Percentiles rank a stretch among this genome's conserved stretches.
These are phyloP conservation scores for Leptinotarsa undecemlineata DNA, from an alignment of 1,140 invertebrate species.

Conservation along the genomic window DNA sequence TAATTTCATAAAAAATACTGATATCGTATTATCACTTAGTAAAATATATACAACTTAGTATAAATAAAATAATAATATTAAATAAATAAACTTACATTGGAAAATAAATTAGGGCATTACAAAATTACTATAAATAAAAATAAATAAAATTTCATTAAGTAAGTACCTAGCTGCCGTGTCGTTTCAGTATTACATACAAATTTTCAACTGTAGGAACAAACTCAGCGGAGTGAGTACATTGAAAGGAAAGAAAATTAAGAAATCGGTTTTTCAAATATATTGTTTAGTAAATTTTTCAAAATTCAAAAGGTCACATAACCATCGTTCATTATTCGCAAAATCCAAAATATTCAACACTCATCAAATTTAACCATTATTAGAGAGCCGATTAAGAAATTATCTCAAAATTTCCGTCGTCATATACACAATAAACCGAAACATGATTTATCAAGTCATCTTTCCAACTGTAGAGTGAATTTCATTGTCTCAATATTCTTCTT, in stretches of 20 bases:
- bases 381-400: neutral
- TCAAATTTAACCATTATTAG: neutral
- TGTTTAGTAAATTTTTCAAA: neutral
- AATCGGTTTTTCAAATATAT: neutral
- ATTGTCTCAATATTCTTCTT: too few species aligned
- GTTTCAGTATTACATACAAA: slow-evolving; percentile 3
- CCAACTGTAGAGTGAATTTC: too few species aligned
- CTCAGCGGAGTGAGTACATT: neutral
- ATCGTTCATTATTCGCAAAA: neutral
- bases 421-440: neutral
- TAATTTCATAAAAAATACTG: slow-evolving; percentile 14
- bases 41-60: slow-evolving; percentile 27
- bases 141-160: slow-evolving; percentile 24
- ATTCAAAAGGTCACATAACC: neutral
- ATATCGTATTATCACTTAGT: slow-evolving; percentile 12
- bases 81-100: slow-evolving; percentile 30
- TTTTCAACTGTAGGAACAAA: slow-evolving; percentile 6
- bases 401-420: neutral
- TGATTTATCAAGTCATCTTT: too few species aligned
- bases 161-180: neutral
- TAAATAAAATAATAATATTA: slow-evolving; percentile 26
- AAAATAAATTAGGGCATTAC: slow-evolving; percentile 23
- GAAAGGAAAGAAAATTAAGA: neutral
- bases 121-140: slow-evolving; percentile 27
- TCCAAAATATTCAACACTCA: neutral